Conservation (phyloP, 2,113 vertebrate species). For the Archocentrus centrarchus region DNA sequence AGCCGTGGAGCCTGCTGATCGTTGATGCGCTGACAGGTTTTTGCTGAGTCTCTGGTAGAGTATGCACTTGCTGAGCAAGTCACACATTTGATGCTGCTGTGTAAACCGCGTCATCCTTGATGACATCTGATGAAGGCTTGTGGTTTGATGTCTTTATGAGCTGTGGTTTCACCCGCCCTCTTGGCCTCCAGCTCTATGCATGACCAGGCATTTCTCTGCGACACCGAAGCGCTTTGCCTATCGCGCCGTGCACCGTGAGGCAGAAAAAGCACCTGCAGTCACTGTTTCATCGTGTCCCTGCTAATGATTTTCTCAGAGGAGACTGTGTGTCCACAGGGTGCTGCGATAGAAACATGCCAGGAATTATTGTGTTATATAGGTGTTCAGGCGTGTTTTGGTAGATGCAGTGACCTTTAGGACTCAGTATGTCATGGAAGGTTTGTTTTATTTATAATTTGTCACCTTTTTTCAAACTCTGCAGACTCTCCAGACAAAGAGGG, state of each 20-base stretch:
- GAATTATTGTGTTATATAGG: not conserved
- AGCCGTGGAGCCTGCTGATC: not conserved
- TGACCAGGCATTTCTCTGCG: not conserved
- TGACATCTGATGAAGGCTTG: slow-evolving; percentile 5
- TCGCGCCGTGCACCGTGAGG: not conserved
- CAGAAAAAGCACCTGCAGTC: not conserved
- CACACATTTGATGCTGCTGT: not conserved
- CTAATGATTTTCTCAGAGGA: not conserved
- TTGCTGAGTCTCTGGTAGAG: not conserved
- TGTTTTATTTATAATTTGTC: not conserved
- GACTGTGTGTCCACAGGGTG: not conserved
- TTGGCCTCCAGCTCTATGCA: not conserved
- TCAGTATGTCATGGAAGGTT: not conserved
- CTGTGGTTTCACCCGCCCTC: slow-evolving; percentile 6
- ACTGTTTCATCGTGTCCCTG: not conserved
- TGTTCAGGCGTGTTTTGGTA: not conserved
- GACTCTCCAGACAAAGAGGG: not conserved
- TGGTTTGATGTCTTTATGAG: slow-evolving; percentile 19
- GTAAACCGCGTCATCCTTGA: slow-evolving; percentile 14
- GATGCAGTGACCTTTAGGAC: not conserved
- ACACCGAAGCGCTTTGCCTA: not conserved
- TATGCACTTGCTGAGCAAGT: not conserved
- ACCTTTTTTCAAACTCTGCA: not conserved
- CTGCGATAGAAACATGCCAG: not conserved
- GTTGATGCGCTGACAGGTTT: not conserved